Conservation (phyloP, 2,113 vertebrate species). For the Oncorhynchus mykiss region DNA sequence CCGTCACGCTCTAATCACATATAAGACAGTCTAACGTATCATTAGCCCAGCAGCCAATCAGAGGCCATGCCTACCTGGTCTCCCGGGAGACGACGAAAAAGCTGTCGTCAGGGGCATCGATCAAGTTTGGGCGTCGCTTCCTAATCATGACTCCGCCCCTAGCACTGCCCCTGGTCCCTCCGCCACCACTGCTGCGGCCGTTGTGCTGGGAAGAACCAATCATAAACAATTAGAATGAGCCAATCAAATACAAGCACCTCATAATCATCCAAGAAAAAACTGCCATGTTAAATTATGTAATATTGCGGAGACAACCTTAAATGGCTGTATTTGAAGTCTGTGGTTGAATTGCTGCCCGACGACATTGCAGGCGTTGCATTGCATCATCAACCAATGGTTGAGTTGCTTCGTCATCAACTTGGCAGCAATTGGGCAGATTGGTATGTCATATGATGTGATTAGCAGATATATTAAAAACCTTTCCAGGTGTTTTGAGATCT, state of each 20-base stretch:
- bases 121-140: conserved; percentile 87
- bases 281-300: not conserved
- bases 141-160: conserved; percentile 81
- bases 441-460: too few relatives aligned
- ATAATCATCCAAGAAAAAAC: too few relatives aligned
- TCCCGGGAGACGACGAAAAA: conserved; percentile 91
- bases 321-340: too few relatives aligned
- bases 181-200: conserved; percentile 74
- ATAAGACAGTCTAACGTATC: conserved; percentile 14
- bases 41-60: conserved; percentile 28
- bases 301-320: too few relatives aligned
- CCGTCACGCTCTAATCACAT: conserved; percentile 21
- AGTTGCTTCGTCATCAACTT: too few relatives aligned
- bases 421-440: too few relatives aligned
- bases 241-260: too few relatives aligned
- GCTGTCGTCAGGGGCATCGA: conserved; percentile 86
- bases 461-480: not conserved
- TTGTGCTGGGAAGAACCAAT: conserved; percentile 75
- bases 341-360: too few relatives aligned
- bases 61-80: conserved; percentile 82
- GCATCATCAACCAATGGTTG: not conserved
- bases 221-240: conserved; percentile 11
- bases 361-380: too few relatives aligned
- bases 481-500: not conserved
- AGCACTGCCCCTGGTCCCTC: conserved; percentile 71